Evolutionary conservation across 2,888 invertebrate genomes (phyloP).

Genomic region (Liodrosophila aerea): DNA sequence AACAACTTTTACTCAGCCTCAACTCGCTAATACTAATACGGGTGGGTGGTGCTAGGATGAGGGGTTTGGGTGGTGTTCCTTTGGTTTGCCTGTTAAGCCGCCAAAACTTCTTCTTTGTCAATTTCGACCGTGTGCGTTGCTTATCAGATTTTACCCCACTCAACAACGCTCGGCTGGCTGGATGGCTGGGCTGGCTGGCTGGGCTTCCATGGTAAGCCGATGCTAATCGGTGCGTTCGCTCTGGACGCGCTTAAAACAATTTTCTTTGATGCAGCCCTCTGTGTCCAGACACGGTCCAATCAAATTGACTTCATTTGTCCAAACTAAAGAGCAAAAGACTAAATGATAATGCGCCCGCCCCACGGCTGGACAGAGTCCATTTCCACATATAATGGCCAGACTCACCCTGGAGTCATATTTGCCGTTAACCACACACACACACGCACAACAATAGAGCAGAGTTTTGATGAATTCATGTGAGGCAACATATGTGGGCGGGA

Average conservation of each 20-base stretch:
- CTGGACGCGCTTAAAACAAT: conserved; percentile 71
- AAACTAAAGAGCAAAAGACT: conserved; percentile 58
- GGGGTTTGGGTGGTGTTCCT: not conserved
- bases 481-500: conserved; percentile 4
- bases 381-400: conserved; percentile 46
- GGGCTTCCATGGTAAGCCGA: conserved; percentile 42
- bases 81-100: conserved; percentile 58
- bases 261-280: conserved; percentile 68
- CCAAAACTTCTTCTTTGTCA: conserved; percentile 61
- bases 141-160: conserved; percentile 44
- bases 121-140: conserved; percentile 39
- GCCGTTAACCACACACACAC: conserved; percentile 60
- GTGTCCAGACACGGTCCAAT: conserved; percentile 48
- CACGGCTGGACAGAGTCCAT: conserved; percentile 46
- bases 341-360: conserved; percentile 61
- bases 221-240: conserved; percentile 66
- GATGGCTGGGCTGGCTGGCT: conserved; percentile 7
- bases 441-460: conserved; percentile 49
- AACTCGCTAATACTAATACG: conserved; percentile 35
- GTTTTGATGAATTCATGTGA: conserved; percentile 56
- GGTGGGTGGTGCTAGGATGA: not conserved
- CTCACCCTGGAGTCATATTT: conserved; percentile 68
- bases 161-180: conserved; percentile 22
- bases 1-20: conserved; percentile 34
- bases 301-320: conserved; percentile 76